Conservation (phyloP, 2,797 vertebrate species). For the Adelosebastes latens region DNA sequence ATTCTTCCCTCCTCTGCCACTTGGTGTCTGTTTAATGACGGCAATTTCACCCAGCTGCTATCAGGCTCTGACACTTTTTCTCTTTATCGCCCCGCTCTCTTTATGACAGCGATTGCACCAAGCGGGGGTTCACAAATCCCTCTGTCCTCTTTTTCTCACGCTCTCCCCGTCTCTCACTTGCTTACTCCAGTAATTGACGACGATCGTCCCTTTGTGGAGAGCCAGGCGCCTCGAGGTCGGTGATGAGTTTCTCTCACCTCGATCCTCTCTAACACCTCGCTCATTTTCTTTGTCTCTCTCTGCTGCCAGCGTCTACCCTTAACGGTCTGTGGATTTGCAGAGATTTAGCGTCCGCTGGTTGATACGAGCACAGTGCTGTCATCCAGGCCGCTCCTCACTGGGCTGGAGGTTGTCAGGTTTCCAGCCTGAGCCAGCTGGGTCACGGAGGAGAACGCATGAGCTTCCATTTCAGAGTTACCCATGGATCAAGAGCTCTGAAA, state of each 20-base stretch:
- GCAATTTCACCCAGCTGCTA: slow-evolving; percentile 12
- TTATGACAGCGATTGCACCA: slow-evolving; percentile 31
- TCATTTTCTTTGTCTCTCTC: slow-evolving; percentile 25
- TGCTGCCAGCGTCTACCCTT: background rate
- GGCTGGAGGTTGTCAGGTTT: slow-evolving; percentile 4
- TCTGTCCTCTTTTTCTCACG: slow-evolving; percentile 22
- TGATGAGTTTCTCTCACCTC: slow-evolving; percentile 43
- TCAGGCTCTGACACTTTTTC: background rate
- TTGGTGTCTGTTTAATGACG: slow-evolving; percentile 25
- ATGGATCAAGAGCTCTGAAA: slow-evolving; percentile 19
- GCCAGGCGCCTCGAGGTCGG: background rate
- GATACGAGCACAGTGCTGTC: background rate
- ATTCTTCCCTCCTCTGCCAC: background rate
- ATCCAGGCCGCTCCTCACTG: background rate
- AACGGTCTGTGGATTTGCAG: slow-evolving; percentile 34
- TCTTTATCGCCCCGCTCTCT: background rate
- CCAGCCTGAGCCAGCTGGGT: slow-evolving; percentile 36
- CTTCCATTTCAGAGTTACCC: slow-evolving; percentile 17
- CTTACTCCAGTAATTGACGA: slow-evolving; percentile 43
- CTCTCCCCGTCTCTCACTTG: slow-evolving; percentile 17
- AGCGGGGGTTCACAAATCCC: slow-evolving; percentile 10
- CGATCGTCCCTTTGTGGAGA: slow-evolving; percentile 42
- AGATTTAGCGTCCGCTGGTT: slow-evolving; percentile 14
- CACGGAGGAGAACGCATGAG: background rate
- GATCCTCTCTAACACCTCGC: slow-evolving; percentile 36